phyloP scores from a whole-genome alignment of 1,140 invertebrate species.

The Aethina tumida region DNA sequence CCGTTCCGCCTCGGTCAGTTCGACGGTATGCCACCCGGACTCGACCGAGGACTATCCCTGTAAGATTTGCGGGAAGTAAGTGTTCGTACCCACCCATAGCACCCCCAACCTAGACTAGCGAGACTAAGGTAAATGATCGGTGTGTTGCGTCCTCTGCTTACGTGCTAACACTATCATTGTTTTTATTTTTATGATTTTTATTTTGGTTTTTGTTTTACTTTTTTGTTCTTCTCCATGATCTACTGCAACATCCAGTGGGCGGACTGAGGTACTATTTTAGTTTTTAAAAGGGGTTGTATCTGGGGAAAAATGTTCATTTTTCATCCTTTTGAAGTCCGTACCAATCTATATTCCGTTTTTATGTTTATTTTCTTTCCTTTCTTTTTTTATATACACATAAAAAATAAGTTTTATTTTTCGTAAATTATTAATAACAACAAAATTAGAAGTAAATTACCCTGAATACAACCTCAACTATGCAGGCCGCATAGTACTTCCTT shows the following conservation, averaged over 20 bases:
- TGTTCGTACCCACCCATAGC: slow-evolving; percentile 40
- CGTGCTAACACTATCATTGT: slow-evolving; percentile 31
- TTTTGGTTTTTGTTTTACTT: no score
- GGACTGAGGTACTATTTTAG: slow-evolving; percentile 31
- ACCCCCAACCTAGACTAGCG: slow-evolving; percentile 29
- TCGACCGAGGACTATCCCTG: slow-evolving; percentile 66
- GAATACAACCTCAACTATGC: no score
- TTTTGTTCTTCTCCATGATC: slow-evolving; percentile 9
- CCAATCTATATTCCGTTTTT: no score
- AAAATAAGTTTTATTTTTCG: no score
- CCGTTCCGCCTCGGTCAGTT: slow-evolving; percentile 13
- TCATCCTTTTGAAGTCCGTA: slow-evolving; percentile 1
- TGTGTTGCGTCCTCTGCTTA: slow-evolving; percentile 33
- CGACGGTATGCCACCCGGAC: slow-evolving; percentile 29
- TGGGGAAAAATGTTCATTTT: no score
- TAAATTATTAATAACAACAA: no score
- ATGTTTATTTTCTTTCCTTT: no score
- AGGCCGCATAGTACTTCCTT: no score
- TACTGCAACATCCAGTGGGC: slow-evolving; percentile 32
- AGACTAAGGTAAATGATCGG: slow-evolving; percentile 36
- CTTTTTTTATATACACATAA: no score
- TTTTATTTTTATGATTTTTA: slow-evolving; percentile 20
- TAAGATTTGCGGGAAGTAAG: slow-evolving; percentile 97
- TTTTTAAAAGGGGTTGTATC: no score
- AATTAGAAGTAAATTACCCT: no score